Base-by-base conservation (phyloP, 2,888 invertebrate genomes). In the Yponomeuta plumbellus region DNA sequence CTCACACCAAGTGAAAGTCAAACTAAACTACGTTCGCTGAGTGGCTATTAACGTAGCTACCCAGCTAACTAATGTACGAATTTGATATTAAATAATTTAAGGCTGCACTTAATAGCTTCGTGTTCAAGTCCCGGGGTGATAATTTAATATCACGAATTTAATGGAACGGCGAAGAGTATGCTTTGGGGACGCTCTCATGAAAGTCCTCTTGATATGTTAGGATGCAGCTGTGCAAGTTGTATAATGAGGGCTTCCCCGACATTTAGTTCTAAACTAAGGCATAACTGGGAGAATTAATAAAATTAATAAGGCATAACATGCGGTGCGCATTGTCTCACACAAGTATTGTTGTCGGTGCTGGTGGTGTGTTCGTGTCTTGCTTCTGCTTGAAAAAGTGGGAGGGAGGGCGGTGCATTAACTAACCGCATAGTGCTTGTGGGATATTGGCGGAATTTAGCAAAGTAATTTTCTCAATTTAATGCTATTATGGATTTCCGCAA, bases 211-310 rank as follows among this genome's bases (percentile, higher is more conserved):
- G 17, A 52, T 11, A 1, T 26, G 34, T 6, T 52, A 52, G 13
- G 44, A 52, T 52, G 44, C 34, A 34, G 5, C 34, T 34, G 8
- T 34, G 5, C 5, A 26, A 5, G 2, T n/a, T n/a, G n/a, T n/a
- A n/a, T n/a, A n/a, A n/a, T n/a, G 39, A 5, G 6, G 39, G 39
- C 39, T 39, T 8, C 11, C 11, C 11, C 44, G 44, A 11, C 44
- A 26, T 26, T 11, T 44, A 44, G 44, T 44, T 44, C 44, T 13
- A 13, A 44, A 44, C 44, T 44, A 44, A 13, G 11, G 44, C 44
- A 44, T 44, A 44, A 44, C 44, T 44, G 44, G 44, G 44, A 44
- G 44, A n/a, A n/a, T n/a, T n/a, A n/a, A n/a, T n/a, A n/a, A n/a
- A n/a, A n/a, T n/a, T n/a, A n/a, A n/a, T n/a, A n/a, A n/a, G n/a